Percentiles rank a stretch among this genome's conserved stretches.
These are phyloP conservation scores for Gambusia affinis DNA, from an alignment of 2,113 vertebrate genomes.

Conservation along the genomic window DNA sequence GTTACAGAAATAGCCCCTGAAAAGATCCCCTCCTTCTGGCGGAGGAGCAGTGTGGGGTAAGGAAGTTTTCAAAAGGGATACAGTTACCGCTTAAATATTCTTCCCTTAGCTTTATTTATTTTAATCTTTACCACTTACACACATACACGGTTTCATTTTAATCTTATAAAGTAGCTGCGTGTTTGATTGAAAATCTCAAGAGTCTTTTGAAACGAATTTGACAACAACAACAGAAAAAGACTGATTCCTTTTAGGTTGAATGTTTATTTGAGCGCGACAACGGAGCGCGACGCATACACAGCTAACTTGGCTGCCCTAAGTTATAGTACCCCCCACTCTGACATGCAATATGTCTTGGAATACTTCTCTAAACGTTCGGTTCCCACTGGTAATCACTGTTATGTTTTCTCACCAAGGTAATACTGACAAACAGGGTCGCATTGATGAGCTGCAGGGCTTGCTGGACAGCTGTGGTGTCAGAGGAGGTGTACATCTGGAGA, in stretches of 20 bases:
- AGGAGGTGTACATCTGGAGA: conserved; percentile 72
- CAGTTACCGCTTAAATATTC: background rate
- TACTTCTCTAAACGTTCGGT: conserved; percentile 66
- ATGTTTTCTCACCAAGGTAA: conserved; percentile 50
- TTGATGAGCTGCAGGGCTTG: conserved; percentile 54
- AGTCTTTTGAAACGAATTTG: background rate
- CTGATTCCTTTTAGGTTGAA: background rate
- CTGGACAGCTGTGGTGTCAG: conserved; percentile 70
- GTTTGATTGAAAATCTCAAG: background rate
- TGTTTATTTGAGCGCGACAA: conserved; percentile 4
- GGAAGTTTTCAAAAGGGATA: background rate
- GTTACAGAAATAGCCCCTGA: background rate
- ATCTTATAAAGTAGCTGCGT: background rate
- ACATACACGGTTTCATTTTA: background rate
- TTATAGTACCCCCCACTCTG: conserved; percentile 50
- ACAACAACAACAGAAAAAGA: background rate
- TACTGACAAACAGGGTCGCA: conserved; percentile 27
- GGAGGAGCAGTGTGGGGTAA: background rate
- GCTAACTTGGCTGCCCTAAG: conserved; percentile 14
- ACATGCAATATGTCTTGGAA: conserved; percentile 71
- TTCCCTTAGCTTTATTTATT: background rate
- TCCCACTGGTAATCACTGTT: conserved; percentile 62
- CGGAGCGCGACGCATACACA: conserved; percentile 1
- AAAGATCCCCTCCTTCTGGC: background rate
- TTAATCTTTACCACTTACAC: background rate